Percentiles rank a stretch among this genome's conserved stretches.
phyloP scores from a whole-genome alignment of 2,113 vertebrate genomes.

The Numenius arquata region DNA sequence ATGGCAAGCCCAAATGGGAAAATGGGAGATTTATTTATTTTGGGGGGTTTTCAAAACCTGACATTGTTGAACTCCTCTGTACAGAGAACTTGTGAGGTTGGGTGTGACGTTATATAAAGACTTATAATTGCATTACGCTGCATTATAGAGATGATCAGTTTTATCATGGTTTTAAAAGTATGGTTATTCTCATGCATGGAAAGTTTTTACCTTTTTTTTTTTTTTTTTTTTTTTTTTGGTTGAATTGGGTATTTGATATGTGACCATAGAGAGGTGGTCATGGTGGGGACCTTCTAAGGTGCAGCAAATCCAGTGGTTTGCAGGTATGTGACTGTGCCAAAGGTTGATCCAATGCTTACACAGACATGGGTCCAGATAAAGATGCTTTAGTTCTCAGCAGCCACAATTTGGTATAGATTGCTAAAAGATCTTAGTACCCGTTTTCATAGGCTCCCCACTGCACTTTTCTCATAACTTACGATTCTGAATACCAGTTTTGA shows the following conservation, averaged over 20 bases:
- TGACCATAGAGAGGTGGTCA: neutral
- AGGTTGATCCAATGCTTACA: neutral
- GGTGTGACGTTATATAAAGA: neutral
- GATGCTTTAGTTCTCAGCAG: neutral
- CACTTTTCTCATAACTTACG: neutral
- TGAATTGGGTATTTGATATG: neutral
- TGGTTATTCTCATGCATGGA: neutral
- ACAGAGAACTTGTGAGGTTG: neutral
- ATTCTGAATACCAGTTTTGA: neutral
- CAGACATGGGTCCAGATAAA: neutral
- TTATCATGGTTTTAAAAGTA: neutral
- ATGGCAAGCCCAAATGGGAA: neutral
- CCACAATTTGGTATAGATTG: neutral
- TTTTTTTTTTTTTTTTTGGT: neutral
- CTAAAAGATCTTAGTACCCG: neutral
- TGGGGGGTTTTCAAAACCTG: neutral
- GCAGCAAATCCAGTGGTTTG: neutral
- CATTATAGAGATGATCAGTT: neutral
- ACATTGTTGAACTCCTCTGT: neutral
- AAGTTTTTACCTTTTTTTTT: neutral
- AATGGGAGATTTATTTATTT: neutral
- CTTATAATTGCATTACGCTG: neutral
- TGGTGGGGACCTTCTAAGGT: neutral
- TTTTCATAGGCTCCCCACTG: neutral
- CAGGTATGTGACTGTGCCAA: neutral